Evolutionary conservation across 2,888 invertebrate genomes (phyloP), one percentile per base, ranked within the genome.

Genomic region (Acronicta psi): DNA sequence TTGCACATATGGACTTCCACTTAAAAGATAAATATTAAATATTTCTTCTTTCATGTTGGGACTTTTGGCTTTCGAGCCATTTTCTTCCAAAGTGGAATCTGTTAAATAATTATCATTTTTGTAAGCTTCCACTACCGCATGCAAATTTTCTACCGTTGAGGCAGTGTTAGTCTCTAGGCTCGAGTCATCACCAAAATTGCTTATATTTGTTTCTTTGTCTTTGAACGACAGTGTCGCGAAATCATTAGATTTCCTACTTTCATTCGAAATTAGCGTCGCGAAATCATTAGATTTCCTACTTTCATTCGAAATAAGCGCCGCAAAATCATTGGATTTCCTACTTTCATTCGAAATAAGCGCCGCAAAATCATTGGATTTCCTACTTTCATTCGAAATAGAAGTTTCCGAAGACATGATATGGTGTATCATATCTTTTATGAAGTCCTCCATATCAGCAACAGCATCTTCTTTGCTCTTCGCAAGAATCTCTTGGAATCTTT

Each of bases 401-500:
- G 82, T 82, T 10, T 89, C 88, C 0, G 88, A 84, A 2, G 88
- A 86, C 65, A 85, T 81, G n/a, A 92, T 89, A 49, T 90, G 83
- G 10, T 89, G 86, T 62, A 93, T 86, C 83, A 92, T 88, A 36
- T 92, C 90, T 70, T 83, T 90, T 43, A 92, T 87, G 55, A 93
- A 92, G 2, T 86, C 82, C 73, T 92, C 91, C 91, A 92, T 91
- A 50, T 90, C 89, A 8, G 70, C 74, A 0, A 91, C 53, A 1
- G 87, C 83, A 5, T 89, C 87, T 2, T 81, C 85, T 31, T 79
- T 81, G 62, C 83, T 89, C 56, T 85, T 91, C 6, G 75, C 74
- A 29, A 93, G 66, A 46, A 93, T 92, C 4, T 88, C 88, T n/a
- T 89, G 71, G 69, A 88, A 93, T 56, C 86, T 87, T 44, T 81